Conservation (phyloP, 2,888 invertebrate genomes). For the Dastarcus helophoroides region DNA sequence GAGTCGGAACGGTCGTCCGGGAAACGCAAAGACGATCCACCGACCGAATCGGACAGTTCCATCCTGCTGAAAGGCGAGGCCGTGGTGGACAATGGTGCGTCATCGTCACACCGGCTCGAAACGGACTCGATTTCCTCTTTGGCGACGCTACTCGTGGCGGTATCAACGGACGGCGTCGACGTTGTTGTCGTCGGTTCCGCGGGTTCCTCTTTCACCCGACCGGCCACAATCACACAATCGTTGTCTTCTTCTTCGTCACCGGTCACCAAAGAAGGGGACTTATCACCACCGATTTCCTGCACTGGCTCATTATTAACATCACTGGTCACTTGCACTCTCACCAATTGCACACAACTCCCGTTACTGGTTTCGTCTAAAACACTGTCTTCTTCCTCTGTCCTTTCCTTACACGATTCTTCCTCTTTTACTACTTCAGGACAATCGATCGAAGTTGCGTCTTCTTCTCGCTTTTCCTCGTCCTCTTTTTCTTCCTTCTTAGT, state of each 20-base stretch:
- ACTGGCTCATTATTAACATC: constrained; percentile 24
- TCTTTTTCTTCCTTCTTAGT: too few species aligned
- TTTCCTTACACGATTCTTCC: constrained; percentile 5
- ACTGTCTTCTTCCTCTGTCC: constrained; percentile 18
- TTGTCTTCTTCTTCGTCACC: constrained; percentile 43
- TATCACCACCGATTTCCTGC: too few species aligned
- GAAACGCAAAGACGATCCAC: constrained; percentile 27
- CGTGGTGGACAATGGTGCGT: constrained; percentile 14
- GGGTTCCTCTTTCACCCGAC: too few species aligned
- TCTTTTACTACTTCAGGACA: constrained; percentile 9
- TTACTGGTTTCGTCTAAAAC: constrained; percentile 24
- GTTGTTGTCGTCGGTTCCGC: constrained; percentile 41
- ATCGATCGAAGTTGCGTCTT: constrained; percentile 2
- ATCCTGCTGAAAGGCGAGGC: constrained; percentile 31
- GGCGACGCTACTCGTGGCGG: too few species aligned
- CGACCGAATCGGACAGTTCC: constrained; percentile 29
- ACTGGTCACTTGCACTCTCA: constrained; percentile 19
- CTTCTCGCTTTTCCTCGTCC: constrained; percentile 11
- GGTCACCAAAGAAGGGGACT: constrained; percentile 20
- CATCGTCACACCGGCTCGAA: too few species aligned
- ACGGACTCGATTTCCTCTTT: too few species aligned
- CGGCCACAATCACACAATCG: constrained; percentile 54
- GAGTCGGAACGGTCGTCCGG: constrained; percentile 40
- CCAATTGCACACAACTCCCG: constrained; percentile 27
- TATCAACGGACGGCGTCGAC: constrained; percentile 20